Evolutionary conservation across 2,113 vertebrate genomes (phyloP), one percentile per base, ranked within the genome.

Genomic region (Panurus biarmicus): DNA sequence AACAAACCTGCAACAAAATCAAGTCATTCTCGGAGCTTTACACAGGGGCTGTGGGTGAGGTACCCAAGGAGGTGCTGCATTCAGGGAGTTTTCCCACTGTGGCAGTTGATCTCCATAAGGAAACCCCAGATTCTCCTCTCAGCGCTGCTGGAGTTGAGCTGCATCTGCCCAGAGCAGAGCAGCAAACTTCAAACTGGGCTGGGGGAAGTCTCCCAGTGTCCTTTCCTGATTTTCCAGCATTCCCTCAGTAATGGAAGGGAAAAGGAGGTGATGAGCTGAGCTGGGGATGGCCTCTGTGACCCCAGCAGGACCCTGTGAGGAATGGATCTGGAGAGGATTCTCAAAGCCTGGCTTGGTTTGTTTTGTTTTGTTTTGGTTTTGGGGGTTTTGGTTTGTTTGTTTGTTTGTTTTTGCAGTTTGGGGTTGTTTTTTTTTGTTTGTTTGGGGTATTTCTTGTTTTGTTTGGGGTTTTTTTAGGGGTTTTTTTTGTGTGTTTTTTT

Each of bases 1-100:
- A 65, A 25, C 21, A 25, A 24, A 48, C 2, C 25, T 0, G 2
- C 5, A 4, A 6, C 14, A 29, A 38, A 19, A 8, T 1, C 0
- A 51, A 64, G 4, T 3, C 1, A 4, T 20, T 50, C 14, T 26
- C 33, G 56, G 70, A 12, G 29, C 14, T 56, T 11, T 6, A 2
- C 0, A 0, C 40, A 28, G 54, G 42, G 62, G 56, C 48, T 38
- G 85, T 26, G 64, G 29, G 25, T 2, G 16, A 14, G 0, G 1
- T 1, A 1, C 11, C 19, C 9, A 15, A 11, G 29, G 38, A 61
- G 50, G 28, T 11, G 58, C 28, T 44, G 69, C 19, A 6, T 26
- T 13, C 40, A 9, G 44, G 54, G 44, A n/a, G 8, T 23, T 40
- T 20, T 38, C 77, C 38, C 1, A 4, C 5, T 0, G 0, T 29